These are phyloP conservation scores for Melopsittacus undulatus DNA, from an alignment of 2,797 vertebrate species.

Conservation along the genomic window DNA sequence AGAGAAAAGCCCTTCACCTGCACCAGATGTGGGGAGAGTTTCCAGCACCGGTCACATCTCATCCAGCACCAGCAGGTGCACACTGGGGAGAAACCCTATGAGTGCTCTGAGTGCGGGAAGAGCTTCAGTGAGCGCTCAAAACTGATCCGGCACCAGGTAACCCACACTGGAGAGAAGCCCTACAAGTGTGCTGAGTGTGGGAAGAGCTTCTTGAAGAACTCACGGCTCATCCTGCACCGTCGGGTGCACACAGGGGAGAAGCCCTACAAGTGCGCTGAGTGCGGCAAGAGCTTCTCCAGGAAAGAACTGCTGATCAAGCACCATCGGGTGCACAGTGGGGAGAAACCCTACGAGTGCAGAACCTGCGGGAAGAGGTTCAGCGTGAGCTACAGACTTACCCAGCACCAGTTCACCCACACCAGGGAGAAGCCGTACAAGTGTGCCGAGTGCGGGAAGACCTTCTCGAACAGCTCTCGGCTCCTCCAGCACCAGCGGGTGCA, in stretches of 20 bases:
- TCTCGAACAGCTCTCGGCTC: not conserved
- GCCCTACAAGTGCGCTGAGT: no score
- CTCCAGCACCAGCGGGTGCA: no score
- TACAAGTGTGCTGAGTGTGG: no score
- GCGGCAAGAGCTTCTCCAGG: no score
- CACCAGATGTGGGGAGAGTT: constrained; percentile 56
- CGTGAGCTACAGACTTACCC: not conserved
- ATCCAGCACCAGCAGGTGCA: constrained; percentile 63
- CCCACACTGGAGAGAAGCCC: no score
- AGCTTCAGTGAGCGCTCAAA: constrained; percentile 2
- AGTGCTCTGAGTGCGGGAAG: constrained; percentile 65
- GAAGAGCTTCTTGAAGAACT: no score
- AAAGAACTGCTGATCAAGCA: no score
- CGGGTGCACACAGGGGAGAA: not conserved
- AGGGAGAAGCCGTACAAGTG: constrained; percentile 66
- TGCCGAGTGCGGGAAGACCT: constrained; percentile 53
- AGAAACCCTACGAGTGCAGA: constrained; percentile 57
- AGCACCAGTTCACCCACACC: constrained; percentile 49
- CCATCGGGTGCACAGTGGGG: no score
- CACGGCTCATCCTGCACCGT: constrained; percentile 61
- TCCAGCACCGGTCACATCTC: no score
- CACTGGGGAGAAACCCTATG: constrained; percentile 63
- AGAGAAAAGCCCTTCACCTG: constrained; percentile 71
- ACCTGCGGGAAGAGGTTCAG: no score
- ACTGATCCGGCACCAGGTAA: no score